Evolutionary conservation across 2,113 vertebrate genomes (phyloP), one percentile per base, ranked within the genome.

Genomic region (Callaeas wilsoni): DNA sequence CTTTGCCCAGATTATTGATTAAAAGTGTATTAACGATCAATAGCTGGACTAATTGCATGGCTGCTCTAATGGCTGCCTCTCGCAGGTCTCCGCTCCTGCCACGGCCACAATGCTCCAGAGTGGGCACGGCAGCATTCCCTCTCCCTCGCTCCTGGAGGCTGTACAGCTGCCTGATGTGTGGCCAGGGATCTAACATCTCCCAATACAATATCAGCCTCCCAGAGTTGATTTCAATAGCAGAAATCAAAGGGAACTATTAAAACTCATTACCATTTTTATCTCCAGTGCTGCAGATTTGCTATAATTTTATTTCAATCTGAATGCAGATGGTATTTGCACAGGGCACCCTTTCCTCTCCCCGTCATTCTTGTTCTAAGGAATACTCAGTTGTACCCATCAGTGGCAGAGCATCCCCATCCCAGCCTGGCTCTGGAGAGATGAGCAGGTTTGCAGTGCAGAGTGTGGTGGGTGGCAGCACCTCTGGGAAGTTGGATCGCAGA

Each of bases 201-300:
- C 2, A 4, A 10, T 35, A 30, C 41, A 27, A 2, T 22, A 46
- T 29, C 53, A 29, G 59, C 67, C 67, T 89, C 77, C 68, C 1
- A 0, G 79, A 71, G 96, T 59, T 10, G 14, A 50, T 75, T 89
- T 85, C 87, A 89, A 56, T 15, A 35, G 87, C 8, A 16, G 78
- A 95, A 95, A 69, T 93, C 75, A 88, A 93, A 94, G 76, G 6
- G 70, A 94, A 79, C 96, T 79, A 90, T 93, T 93, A 96, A 94
- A 97, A 53, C 93, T 96, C 89, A 92, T 97, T 95, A 91, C 87
- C 91, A 94, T 95, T 90, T 95, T 95, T 97, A 91, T 96, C 95
- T 97, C 91, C 80, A 94, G 27, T 59, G 91, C 90, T 49, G 41
- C 94, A 94, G 90, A 83, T 87, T 95, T 90, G 79, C 77, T 52